phyloP scores from a whole-genome alignment of 2,113 vertebrate species.

The Pseudorhombus dupliciocellatus region DNA sequence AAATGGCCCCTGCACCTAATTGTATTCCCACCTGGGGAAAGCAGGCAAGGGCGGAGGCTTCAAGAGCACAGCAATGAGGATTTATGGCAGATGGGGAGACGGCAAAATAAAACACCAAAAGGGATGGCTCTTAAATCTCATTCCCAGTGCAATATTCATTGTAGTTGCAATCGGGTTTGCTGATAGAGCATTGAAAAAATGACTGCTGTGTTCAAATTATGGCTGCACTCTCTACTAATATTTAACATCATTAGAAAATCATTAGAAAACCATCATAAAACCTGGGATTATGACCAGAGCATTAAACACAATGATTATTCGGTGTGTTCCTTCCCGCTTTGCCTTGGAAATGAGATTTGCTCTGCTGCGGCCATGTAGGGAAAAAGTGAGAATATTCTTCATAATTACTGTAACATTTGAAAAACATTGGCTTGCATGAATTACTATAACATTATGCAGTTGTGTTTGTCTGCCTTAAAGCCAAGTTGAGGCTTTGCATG shows the following conservation, averaged over 20 bases:
- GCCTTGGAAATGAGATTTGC: constrained; percentile 83
- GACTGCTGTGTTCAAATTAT: constrained; percentile 83
- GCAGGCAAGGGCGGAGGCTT: constrained; percentile 73
- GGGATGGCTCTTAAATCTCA: constrained; percentile 84
- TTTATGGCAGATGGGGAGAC: constrained; percentile 81
- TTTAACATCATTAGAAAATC: constrained; percentile 90
- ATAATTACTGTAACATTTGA: constrained; percentile 84
- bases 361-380: constrained; percentile 68
- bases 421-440: constrained; percentile 79
- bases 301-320: constrained; percentile 89
- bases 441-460: constrained; percentile 76
- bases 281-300: constrained; percentile 86
- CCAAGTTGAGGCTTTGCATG: constrained; percentile 73
- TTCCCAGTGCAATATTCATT: constrained; percentile 82
- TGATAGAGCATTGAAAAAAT: constrained; percentile 77
- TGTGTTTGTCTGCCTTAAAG: constrained; percentile 77
- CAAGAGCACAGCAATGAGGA: constrained; percentile 81
- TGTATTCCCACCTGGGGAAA: constrained; percentile 83
- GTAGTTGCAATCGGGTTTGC: constrained; percentile 78
- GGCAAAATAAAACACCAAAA: constrained; percentile 85
- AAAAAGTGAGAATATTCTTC: constrained; percentile 79
- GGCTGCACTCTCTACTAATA: constrained; percentile 85
- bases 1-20: constrained; percentile 82
- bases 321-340: constrained; percentile 79
- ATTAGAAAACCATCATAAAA: constrained; percentile 89